These are phyloP conservation scores for Scaptomyza hsui DNA, from an alignment of 1,140 invertebrate species.

Conservation along the genomic window DNA sequence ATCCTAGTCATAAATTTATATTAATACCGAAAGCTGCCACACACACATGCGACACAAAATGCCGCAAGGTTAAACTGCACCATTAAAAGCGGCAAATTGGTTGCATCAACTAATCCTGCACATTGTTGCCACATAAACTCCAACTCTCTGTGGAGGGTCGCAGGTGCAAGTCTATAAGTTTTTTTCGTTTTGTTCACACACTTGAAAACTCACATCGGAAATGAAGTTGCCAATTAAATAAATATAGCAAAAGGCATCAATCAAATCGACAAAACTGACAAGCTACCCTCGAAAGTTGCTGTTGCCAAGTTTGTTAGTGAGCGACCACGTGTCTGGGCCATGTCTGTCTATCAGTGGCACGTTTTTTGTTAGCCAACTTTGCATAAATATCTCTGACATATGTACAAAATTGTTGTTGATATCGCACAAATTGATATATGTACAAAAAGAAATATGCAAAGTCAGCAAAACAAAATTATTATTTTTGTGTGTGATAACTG, in stretches of 20 bases:
- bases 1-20: constrained; percentile 72
- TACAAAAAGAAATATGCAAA: constrained; percentile 14
- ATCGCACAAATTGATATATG: constrained; percentile 37
- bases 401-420: constrained; percentile 32
- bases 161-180: constrained; percentile 7
- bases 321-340: constrained; percentile 30
- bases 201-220: not conserved
- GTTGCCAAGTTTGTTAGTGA: constrained; percentile 2
- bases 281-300: not conserved
- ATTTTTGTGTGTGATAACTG: too few relatives aligned
- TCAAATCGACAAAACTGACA: not conserved
- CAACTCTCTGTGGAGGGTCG: constrained; percentile 1
- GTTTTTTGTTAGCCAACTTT: constrained; percentile 41
- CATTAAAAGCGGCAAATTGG: constrained; percentile 36
- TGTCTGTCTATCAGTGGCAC: constrained; percentile 42
- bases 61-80: constrained; percentile 27
- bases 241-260: constrained; percentile 7
- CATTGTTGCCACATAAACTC: constrained; percentile 30
- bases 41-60: constrained; percentile 64
- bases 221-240: constrained; percentile 5
- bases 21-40: constrained; percentile 66
- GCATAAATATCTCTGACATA: constrained; percentile 33
- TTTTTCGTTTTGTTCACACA: too few relatives aligned
- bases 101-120: constrained; percentile 33
- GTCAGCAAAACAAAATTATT: constrained; percentile 25